Evolutionary conservation across 1,140 invertebrate species (phyloP), one percentile per base, ranked within the genome.

Genomic region (Chironomus striatipennis): DNA sequence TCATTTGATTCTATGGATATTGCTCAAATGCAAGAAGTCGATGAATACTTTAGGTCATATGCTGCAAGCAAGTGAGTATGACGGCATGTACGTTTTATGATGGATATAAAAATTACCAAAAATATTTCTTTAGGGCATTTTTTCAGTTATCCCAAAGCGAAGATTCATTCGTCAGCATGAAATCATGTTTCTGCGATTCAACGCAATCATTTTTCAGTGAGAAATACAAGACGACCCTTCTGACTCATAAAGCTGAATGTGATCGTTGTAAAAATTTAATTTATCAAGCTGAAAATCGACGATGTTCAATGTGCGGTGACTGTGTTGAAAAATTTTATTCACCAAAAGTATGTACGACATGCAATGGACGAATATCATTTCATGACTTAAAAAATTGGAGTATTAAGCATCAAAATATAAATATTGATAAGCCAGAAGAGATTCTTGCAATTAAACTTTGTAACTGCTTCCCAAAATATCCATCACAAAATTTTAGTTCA

Each of bases 121-220:
- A 34, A 2, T 15, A 15, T 15, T 57, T 1, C 47, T 57, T 57
- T 15, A 57, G 47, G 5, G n/a, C 5, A 15, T n/a, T n/a, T 5
- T n/a, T 57, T 57, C 47, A 57, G n/a, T n/a, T 10, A 12, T 57
- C 47, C n/a, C 47, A 15, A 57, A 57, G 47, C 15, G 10, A 57
- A 57, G 65, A 70, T 20, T 70, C 65, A 70, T 18, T 21, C 9
- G 65, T 21, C n/a, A 21, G 65, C 20, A 70, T 70, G 65, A 70
- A 18, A 70, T 70, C 65, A 18, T 70, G 17, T 20, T 70, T 70
- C 18, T 70, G 65, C 18, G 65, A 70, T 70, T 70, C 65, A 70
- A 12, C 65, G 18, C 65, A 70, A 20, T 70, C 65, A 21, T 18
- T 70, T 21, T 70, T 70, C 20, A 70, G 65, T 18, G 65, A 70